Base-by-base conservation (phyloP, 2,113 vertebrate genomes). In the Antennarius striatus region DNA sequence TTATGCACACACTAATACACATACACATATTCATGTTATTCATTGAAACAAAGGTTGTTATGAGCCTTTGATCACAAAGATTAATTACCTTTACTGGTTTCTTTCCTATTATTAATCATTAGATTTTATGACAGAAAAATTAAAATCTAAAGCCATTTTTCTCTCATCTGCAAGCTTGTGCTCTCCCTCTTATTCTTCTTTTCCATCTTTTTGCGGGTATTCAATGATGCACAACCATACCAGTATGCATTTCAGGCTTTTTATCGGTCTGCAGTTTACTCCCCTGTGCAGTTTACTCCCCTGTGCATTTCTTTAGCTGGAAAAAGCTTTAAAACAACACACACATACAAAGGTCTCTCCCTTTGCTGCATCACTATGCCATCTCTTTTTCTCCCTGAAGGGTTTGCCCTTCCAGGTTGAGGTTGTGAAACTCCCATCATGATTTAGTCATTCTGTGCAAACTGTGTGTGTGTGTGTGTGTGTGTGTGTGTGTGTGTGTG, bases 401-500 rank as follows among this genome's bases (percentile, higher is more conserved):
- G 70, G 42, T 71, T 53, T 58, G 42, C 53, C 60, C 58, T 77
- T 72, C 61, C 57, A 65, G 63, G 70, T 63, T 56, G 60, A 77
- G 56, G 65, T 73, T 76, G 74, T 69, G 68, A 72, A 71, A 65
- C 64, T 73, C 64, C 52, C 80, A 77, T 80, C 81, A 63, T 54
- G 71, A 75, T 69, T 36, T 65, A 83, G 71, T 82, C 73, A 56
- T 65, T 79, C 52, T 75, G 59, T 47, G 65, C 73, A 62, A 50
- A 22, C 22, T 22, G 22, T 22, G 22, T 22, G 22, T 22, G 22
- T 22, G 22, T 22, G 22, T 22, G 22, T 22, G 22, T 22, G 22
- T 22, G 22, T 22, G 22, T 22, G 22, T 22, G 22, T 22, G 22
- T 22, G 22, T 22, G 22, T 22, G 22, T 22, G 22, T 22, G 22